A percentile compares a stretch with the other conserved stretches of the same genome.
Conservation (phyloP, 2,888 invertebrate genomes). For the Drosophila atripex region DNA sequence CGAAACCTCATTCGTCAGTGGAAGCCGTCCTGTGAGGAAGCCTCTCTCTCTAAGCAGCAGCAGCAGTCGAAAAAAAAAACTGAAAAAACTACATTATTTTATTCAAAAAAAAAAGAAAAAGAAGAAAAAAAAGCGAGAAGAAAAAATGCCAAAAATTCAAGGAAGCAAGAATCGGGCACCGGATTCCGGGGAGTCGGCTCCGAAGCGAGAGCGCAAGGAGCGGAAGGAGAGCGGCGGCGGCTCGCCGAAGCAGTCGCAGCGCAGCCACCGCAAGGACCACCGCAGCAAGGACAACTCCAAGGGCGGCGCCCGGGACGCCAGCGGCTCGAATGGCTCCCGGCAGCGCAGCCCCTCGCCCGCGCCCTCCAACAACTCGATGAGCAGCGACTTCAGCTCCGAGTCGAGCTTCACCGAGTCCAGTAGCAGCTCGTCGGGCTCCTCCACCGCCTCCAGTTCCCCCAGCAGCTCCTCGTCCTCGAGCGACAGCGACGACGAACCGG, state of each 20-base stretch:
- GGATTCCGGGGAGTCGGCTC: background rate
- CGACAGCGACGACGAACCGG: background rate
- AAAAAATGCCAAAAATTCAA: slow-evolving; percentile 24
- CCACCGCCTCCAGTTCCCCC: slow-evolving; percentile 19
- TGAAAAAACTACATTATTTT: background rate
- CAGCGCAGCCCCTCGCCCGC: background rate
- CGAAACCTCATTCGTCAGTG: slow-evolving; percentile 8
- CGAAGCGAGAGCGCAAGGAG: slow-evolving; percentile 10
- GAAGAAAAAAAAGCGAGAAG: background rate
- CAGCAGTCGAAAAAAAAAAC: slow-evolving; percentile 15
- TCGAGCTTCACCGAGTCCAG: slow-evolving; percentile 11
- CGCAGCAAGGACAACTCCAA: background rate
- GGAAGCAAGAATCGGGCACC: background rate
- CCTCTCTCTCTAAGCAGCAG: background rate
- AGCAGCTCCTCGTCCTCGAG: slow-evolving; percentile 8
- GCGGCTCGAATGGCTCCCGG: background rate
- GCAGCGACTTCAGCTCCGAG: background rate
- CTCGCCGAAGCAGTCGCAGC: background rate
- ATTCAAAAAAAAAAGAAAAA: background rate
- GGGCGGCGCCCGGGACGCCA: background rate
- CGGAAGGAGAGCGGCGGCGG: background rate
- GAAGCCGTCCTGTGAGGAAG: slow-evolving; percentile 11
- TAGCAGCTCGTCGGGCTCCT: slow-evolving; percentile 11
- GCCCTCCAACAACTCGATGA: background rate
- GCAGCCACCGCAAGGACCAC: no score